phyloP scores from a whole-genome alignment of 2,113 vertebrate species.

The Forbesichthys agassizii region DNA sequence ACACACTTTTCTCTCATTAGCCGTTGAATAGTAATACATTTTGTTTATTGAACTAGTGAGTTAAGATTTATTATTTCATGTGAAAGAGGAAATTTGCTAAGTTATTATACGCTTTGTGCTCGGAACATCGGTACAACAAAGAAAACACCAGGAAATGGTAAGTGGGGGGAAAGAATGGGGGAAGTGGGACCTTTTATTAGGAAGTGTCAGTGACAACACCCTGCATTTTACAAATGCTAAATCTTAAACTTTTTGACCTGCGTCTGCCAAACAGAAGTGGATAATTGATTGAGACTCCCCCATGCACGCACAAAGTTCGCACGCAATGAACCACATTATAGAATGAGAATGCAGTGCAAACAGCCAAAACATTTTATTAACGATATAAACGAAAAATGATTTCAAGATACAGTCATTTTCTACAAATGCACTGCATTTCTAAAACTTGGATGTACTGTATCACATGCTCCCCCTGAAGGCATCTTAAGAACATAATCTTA shows the following conservation, averaged over 20 bases:
- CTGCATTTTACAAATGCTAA: constrained; percentile 41
- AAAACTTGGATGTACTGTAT: no score
- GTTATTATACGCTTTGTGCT: constrained; percentile 70
- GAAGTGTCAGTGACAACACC: constrained; percentile 62
- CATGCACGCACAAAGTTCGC: no score
- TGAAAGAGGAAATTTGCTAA: constrained; percentile 63
- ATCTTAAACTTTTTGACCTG: no score
- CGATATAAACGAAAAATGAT: no score
- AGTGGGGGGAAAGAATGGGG: constrained; percentile 60
- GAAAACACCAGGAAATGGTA: constrained; percentile 56
- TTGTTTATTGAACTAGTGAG: constrained; percentile 70
- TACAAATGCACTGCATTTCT: no score
- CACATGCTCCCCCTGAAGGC: no score
- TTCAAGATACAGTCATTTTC: no score
- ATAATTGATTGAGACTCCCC: no score
- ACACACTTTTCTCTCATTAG: constrained; percentile 70
- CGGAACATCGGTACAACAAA: constrained; percentile 40
- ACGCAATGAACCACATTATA: no score
- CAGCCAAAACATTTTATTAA: no score
- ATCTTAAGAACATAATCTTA: neutral
- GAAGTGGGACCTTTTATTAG: constrained; percentile 36
- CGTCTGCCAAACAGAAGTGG: no score
- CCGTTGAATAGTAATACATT: constrained; percentile 61
- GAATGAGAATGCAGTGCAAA: no score
- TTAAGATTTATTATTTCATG: constrained; percentile 73